Percentiles rank a stretch among this genome's conserved stretches.
These are phyloP conservation scores for Lacerta agilis DNA, from an alignment of 2,797 vertebrate genomes.

Conservation along the genomic window DNA sequence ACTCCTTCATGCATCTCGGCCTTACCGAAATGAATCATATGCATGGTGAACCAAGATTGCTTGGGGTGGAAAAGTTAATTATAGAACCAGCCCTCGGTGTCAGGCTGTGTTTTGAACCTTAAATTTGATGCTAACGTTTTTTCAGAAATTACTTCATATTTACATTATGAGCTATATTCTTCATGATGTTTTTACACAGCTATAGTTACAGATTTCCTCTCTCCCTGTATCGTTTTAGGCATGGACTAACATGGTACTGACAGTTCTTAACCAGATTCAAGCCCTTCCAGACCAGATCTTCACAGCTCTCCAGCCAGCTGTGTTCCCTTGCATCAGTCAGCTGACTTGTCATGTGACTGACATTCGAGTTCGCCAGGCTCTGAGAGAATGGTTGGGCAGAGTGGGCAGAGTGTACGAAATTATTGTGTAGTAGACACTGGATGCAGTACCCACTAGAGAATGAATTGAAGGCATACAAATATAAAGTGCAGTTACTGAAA, in stretches of 20 bases:
- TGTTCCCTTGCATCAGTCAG: constrained; percentile 97
- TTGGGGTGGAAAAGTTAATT: neutral
- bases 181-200: neutral
- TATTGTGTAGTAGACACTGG: constrained; percentile 73
- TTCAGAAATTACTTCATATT: neutral
- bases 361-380: constrained; percentile 89
- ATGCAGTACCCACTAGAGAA: constrained; percentile 29
- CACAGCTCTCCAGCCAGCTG: constrained; percentile 90
- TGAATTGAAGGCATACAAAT: constrained; percentile 44
- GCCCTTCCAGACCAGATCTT: constrained; percentile 90
- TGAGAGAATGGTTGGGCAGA: constrained; percentile 94
- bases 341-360: constrained; percentile 95
- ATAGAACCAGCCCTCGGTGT: neutral
- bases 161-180: neutral
- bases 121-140: neutral
- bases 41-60: neutral
- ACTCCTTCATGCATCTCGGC: neutral
- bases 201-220: neutral
- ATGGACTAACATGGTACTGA: constrained; percentile 98
- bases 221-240: constrained; percentile 80
- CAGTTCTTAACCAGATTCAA: constrained; percentile 94
- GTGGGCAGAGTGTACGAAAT: constrained; percentile 93
- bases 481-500: constrained; percentile 21
- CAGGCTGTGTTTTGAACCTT: neutral
- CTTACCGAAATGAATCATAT: neutral